Conservation (phyloP, 2,888 invertebrate species). For the Sphinx pinastri region DNA sequence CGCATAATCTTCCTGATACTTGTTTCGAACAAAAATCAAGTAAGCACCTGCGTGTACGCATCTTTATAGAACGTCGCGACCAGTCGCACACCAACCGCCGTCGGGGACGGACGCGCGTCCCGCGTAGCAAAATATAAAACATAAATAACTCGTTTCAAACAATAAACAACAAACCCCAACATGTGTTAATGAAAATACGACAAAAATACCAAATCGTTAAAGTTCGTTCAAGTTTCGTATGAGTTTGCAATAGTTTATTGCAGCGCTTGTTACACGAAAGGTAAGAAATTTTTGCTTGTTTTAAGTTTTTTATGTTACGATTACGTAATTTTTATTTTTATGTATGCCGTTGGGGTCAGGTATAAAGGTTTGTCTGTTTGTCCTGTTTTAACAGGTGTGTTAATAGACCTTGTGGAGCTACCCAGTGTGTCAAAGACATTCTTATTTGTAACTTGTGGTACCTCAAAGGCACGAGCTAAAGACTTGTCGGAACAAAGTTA, state of each 20-base stretch:
- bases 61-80: slow-evolving; percentile 55
- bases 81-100: slow-evolving; percentile 50
- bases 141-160: slow-evolving; percentile 26
- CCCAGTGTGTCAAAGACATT: slow-evolving; percentile 13
- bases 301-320: slow-evolving; percentile 17
- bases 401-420: slow-evolving; percentile 4
- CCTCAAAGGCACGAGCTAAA: slow-evolving; percentile 5
- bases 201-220: background rate
- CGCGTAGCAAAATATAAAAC: slow-evolving; percentile 29
- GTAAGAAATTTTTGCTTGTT: slow-evolving; percentile 25
- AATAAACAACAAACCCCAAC: slow-evolving; percentile 34
- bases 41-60: slow-evolving; percentile 53
- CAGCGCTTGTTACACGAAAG: slow-evolving; percentile 18
- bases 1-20: slow-evolving; percentile 22
- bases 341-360: slow-evolving; percentile 11
- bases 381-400: slow-evolving; percentile 23
- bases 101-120: slow-evolving; percentile 42
- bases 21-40: slow-evolving; percentile 18
- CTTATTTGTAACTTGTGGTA: slow-evolving; percentile 17
- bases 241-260: slow-evolving; percentile 13
- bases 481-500: background rate
- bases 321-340: slow-evolving; percentile 23
- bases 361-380: background rate
- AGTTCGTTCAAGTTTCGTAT: slow-evolving; percentile 11
- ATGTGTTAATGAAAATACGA: slow-evolving; percentile 36